Evolutionary conservation across 2,113 vertebrate species (phyloP).

Genomic region (Channa argus): DNA sequence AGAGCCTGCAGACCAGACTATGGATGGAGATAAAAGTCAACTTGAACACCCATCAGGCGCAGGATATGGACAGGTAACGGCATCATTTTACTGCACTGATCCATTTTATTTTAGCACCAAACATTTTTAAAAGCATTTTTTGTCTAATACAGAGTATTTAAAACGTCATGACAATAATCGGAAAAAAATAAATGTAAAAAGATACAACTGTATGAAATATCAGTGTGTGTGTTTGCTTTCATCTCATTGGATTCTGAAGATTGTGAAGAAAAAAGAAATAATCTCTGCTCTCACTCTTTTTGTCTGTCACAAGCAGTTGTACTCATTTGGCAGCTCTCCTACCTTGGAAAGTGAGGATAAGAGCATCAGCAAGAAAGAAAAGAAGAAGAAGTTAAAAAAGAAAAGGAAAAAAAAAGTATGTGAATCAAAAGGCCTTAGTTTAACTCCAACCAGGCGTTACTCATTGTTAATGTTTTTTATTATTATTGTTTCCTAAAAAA

Average conservation of each 20-base stretch:
- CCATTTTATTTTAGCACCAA: neutral
- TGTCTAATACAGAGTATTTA: too few relatives aligned
- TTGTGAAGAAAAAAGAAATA: neutral
- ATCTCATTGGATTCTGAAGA: neutral
- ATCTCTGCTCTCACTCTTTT: neutral
- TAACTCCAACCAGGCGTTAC: too few relatives aligned
- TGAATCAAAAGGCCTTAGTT: neutral
- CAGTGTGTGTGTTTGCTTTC: too few relatives aligned
- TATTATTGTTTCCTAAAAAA: too few relatives aligned
- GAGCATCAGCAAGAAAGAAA: conserved; percentile 51
- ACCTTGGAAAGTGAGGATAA: conserved; percentile 71
- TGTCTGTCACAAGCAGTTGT: conserved; percentile 27
- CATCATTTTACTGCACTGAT: neutral
- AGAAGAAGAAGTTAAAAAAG: conserved; percentile 69
- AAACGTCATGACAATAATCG: neutral
- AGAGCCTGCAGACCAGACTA: conserved; percentile 17
- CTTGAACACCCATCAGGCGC: neutral
- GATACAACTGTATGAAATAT: too few relatives aligned
- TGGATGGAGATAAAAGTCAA: neutral
- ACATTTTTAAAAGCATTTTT: neutral
- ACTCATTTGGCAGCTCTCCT: conserved; percentile 60
- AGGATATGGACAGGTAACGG: conserved; percentile 42
- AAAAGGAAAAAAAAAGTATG: conserved; percentile 75
- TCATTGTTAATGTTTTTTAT: too few relatives aligned
- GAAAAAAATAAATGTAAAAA: too few relatives aligned